Conservation (phyloP, 2,113 vertebrate genomes). For the Mohoua ochrocephala region DNA sequence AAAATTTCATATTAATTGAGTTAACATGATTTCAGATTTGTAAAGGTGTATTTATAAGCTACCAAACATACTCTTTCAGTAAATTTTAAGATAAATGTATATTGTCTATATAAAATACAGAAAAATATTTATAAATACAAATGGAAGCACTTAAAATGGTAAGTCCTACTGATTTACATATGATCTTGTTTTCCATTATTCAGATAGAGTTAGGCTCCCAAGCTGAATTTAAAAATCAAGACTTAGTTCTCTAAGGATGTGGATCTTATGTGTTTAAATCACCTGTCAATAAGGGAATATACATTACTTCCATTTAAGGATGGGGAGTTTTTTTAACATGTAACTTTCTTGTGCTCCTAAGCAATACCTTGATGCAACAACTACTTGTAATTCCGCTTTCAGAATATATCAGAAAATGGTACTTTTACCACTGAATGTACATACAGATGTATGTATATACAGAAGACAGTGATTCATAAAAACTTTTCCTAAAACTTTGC, state of each 20-base stretch:
- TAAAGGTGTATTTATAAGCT: background rate
- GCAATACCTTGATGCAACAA: background rate
- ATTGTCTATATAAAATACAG: background rate
- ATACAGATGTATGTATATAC: fast-evolving
- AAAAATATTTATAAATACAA: background rate
- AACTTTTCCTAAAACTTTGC: background rate
- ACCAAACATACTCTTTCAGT: background rate
- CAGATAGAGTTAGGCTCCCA: background rate
- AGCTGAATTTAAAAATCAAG: background rate
- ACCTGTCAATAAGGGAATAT: background rate
- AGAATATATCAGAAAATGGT: background rate
- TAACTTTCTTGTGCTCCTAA: background rate
- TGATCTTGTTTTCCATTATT: background rate
- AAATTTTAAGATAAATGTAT: background rate
- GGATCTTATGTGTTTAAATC: background rate
- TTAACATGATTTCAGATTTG: background rate
- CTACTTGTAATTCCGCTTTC: background rate
- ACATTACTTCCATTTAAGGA: background rate
- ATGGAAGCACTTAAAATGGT: background rate
- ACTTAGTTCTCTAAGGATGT: background rate
- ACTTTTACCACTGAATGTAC: background rate
- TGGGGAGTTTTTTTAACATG: background rate
- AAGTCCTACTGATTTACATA: background rate
- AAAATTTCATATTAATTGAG: background rate
- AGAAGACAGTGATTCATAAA: background rate